Percentiles rank a stretch among this genome's conserved stretches.
Conservation (phyloP, 2,888 invertebrate species). For the Ectemnius continuus region DNA sequence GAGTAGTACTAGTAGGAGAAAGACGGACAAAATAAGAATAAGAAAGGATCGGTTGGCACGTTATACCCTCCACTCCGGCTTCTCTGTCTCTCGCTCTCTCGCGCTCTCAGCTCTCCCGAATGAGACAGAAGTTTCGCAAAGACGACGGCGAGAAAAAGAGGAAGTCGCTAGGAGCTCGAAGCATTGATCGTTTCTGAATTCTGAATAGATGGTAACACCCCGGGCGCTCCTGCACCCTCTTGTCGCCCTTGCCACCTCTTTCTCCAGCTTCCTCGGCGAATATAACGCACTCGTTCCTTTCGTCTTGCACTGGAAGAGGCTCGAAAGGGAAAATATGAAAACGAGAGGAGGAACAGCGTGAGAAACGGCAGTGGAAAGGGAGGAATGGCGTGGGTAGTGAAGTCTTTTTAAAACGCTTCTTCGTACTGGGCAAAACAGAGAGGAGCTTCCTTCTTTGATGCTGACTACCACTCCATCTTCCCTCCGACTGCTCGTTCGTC, state of each 20-base stretch:
- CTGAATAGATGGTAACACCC: constrained; percentile 70
- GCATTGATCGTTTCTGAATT: constrained; percentile 76
- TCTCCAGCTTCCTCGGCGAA: constrained; percentile 32
- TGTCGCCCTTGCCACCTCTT: constrained; percentile 20
- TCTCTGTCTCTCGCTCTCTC: constrained; percentile 17
- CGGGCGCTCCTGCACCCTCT: constrained; percentile 63
- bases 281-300: constrained; percentile 34
- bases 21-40: constrained; percentile 57
- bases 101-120: too few species aligned
- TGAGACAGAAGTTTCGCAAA: constrained; percentile 36
- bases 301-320: constrained; percentile 37
- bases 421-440: constrained; percentile 49
- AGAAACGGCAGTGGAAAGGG: neutral
- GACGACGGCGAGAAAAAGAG: constrained; percentile 51
- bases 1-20: constrained; percentile 31
- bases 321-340: constrained; percentile 38
- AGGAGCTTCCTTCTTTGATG: constrained; percentile 50
- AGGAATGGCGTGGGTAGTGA: constrained; percentile 5
- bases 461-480: constrained; percentile 20
- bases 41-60: constrained; percentile 54
- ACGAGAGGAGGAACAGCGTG: constrained; percentile 10
- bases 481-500: constrained; percentile 16
- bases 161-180: constrained; percentile 56
- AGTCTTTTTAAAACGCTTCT: constrained; percentile 48
- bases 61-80: constrained; percentile 26